These are phyloP conservation scores for Horisme vitalbata DNA, from an alignment of 2,888 invertebrate genomes.

Conservation along the genomic window DNA sequence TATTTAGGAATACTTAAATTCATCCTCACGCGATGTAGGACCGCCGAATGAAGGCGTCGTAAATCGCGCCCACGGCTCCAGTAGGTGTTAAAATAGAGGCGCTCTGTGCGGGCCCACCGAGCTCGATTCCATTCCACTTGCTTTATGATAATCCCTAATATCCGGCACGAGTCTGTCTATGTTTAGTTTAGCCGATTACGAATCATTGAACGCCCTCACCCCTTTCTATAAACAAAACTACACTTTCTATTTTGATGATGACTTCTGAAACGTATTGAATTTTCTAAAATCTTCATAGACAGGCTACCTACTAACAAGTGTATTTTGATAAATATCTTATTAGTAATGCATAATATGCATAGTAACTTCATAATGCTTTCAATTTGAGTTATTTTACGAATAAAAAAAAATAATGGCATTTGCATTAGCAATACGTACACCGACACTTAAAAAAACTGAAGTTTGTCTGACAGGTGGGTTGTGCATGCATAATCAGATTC, in stretches of 20 bases:
- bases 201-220: slow-evolving; percentile 48
- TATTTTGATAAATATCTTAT: too few relatives aligned
- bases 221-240: slow-evolving; percentile 7
- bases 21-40: slow-evolving; percentile 48
- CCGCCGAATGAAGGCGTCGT: slow-evolving; percentile 54
- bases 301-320: too few relatives aligned
- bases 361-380: too few relatives aligned
- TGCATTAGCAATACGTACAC: slow-evolving; percentile 37
- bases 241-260: background rate
- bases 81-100: slow-evolving; percentile 81
- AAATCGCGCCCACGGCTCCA: slow-evolving; percentile 74
- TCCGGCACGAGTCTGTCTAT: slow-evolving; percentile 71
- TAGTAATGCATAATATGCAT: too few relatives aligned
- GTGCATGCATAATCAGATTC: slow-evolving; percentile 21
- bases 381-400: too few relatives aligned
- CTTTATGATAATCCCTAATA: slow-evolving; percentile 82
- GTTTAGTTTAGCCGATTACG: slow-evolving; percentile 59
- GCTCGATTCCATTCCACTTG: slow-evolving; percentile 73
- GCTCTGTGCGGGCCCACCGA: slow-evolving; percentile 71
- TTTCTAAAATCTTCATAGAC: too few relatives aligned
- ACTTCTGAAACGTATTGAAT: too few relatives aligned
- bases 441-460: slow-evolving; percentile 24
- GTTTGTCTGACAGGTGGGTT: slow-evolving; percentile 30
- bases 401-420: slow-evolving; percentile 39
- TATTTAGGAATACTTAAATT: slow-evolving; percentile 47